These are phyloP conservation scores for Dolichallabes microphthalmus DNA, from an alignment of 2,113 vertebrate genomes.

Conservation along the genomic window DNA sequence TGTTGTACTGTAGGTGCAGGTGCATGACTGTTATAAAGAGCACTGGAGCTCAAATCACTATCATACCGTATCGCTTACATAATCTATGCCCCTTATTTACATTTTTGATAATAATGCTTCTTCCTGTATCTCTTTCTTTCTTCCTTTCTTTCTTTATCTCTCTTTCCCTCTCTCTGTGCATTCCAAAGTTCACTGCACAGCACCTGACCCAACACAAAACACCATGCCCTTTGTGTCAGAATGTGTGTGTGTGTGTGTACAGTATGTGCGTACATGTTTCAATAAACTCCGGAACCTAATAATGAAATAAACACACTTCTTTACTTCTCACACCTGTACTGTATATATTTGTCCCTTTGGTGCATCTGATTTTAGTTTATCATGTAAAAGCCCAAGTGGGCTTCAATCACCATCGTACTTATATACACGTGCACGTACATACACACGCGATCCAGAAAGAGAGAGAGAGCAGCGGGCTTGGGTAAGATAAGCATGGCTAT, in stretches of 20 bases:
- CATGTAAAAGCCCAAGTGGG: neutral
- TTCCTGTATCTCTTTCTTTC: neutral
- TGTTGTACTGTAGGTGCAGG: neutral
- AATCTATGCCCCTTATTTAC: constrained; percentile 26
- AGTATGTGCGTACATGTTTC: neutral
- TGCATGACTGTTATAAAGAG: neutral
- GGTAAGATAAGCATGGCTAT: constrained; percentile 59
- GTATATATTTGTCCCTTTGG: neutral
- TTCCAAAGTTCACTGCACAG: constrained; percentile 28
- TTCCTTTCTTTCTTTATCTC: neutral
- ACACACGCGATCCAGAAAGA: neutral
- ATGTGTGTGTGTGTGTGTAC: neutral
- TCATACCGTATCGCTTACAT: constrained; percentile 23
- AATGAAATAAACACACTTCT: neutral
- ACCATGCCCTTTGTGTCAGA: neutral
- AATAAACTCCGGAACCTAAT: neutral
- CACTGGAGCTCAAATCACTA: neutral
- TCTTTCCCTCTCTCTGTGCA: neutral
- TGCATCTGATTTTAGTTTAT: neutral
- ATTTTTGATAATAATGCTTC: neutral
- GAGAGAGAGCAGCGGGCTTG: constrained; percentile 41
- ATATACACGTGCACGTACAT: constrained; percentile 8
- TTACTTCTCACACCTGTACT: neutral
- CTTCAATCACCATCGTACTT: constrained; percentile 9
- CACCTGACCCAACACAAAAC: constrained; percentile 4